These are phyloP conservation scores for Cerceris ruficornis DNA, from an alignment of 2,888 invertebrate species.

Conservation along the genomic window DNA sequence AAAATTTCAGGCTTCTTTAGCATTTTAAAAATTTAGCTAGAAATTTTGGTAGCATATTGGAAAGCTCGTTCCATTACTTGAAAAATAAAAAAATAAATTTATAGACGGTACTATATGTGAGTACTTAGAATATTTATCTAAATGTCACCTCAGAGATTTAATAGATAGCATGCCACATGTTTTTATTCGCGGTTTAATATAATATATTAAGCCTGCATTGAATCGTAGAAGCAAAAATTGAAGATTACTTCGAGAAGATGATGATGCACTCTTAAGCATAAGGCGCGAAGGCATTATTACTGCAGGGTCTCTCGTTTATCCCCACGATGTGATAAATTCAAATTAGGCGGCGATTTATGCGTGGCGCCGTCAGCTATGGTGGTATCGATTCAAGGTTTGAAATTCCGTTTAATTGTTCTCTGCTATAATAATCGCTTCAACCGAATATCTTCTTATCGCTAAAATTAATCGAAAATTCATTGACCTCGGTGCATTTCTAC, in stretches of 20 bases:
- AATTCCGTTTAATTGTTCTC: slow-evolving; percentile 50
- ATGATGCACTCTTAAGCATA: slow-evolving; percentile 23
- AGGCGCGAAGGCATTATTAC: slow-evolving; percentile 29
- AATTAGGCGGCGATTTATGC: slow-evolving; percentile 62
- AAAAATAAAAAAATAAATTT: too few relatives aligned
- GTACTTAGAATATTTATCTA: too few relatives aligned
- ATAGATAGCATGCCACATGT: neutral
- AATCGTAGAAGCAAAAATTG: neutral
- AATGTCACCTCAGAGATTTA: too few relatives aligned
- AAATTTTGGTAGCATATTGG: too few relatives aligned
- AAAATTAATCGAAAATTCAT: too few relatives aligned
- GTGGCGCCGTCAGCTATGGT: slow-evolving; percentile 26
- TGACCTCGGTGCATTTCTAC: too few relatives aligned
- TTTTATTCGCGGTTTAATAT: neutral
- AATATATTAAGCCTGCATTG: neutral
- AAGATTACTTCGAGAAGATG: slow-evolving; percentile 4
- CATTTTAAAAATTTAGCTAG: too few relatives aligned
- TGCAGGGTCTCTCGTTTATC: slow-evolving; percentile 38
- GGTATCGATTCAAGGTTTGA: slow-evolving; percentile 55
- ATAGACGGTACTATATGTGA: too few relatives aligned
- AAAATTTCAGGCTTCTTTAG: too few relatives aligned
- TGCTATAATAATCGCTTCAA: slow-evolving; percentile 15
- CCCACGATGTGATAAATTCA: slow-evolving; percentile 58
- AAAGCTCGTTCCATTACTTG: too few relatives aligned
- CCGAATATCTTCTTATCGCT: neutral